phyloP scores from a whole-genome alignment of 1,140 invertebrate species.

The Leucophenga varia region DNA sequence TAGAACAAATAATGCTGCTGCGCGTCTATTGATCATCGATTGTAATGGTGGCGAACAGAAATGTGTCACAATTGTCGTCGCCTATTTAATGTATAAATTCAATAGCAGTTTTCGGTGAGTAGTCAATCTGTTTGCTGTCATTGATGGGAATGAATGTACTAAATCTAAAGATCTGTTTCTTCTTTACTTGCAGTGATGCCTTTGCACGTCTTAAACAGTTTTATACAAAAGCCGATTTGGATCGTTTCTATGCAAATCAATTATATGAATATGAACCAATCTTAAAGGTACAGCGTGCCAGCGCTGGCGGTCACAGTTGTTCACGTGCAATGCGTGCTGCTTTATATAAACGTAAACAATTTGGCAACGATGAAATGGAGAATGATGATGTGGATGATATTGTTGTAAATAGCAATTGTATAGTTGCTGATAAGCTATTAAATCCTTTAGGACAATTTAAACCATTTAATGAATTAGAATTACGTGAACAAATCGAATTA shows the following conservation, averaged over 20 bases:
- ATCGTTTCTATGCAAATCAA: constrained; percentile 24
- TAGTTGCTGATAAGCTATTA: too few relatives aligned
- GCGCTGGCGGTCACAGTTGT: constrained; percentile 24
- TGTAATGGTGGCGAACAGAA: constrained; percentile 25
- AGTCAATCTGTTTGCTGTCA: not conserved
- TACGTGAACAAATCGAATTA: too few relatives aligned
- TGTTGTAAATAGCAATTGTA: too few relatives aligned
- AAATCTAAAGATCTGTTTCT: constrained; percentile 3
- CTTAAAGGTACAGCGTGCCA: constrained; percentile 23
- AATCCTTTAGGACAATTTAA: too few relatives aligned
- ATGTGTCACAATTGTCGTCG: constrained; percentile 24
- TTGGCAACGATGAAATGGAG: constrained; percentile 7
- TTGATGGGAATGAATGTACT: not conserved
- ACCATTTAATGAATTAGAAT: too few relatives aligned
- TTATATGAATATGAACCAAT: constrained; percentile 30
- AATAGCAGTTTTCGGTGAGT: constrained; percentile 27
- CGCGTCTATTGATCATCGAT: constrained; percentile 21
- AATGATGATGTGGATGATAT: not conserved
- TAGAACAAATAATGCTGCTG: constrained; percentile 8
- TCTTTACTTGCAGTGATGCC: constrained; percentile 19
- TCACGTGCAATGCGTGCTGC: constrained; percentile 18
- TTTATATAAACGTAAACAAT: constrained; percentile 23
- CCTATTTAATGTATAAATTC: constrained; percentile 29
- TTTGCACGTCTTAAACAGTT: constrained; percentile 23
- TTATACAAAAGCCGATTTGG: constrained; percentile 25